These are phyloP conservation scores for Macrobrachium rosenbergii DNA, from an alignment of 1,140 invertebrate species.

Conservation along the genomic window DNA sequence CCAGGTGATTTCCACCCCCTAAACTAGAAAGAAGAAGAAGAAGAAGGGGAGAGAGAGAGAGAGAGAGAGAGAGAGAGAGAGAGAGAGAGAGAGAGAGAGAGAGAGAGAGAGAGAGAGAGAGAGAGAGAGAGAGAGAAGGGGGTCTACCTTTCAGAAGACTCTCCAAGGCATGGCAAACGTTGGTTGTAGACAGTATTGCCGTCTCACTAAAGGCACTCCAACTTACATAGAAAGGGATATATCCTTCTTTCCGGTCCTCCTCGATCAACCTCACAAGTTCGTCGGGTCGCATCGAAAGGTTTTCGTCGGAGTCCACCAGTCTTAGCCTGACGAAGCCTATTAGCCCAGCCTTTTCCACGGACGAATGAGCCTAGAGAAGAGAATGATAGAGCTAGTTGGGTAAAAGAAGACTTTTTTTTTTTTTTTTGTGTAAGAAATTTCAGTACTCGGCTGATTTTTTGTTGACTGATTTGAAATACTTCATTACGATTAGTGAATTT, in stretches of 20 bases:
- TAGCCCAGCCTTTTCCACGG: constrained; percentile 94
- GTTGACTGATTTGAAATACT: too few species aligned
- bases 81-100: constrained; percentile 2
- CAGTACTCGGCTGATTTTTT: too few species aligned
- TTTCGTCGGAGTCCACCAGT: constrained; percentile 79
- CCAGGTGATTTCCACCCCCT: too few species aligned
- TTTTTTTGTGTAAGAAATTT: too few species aligned
- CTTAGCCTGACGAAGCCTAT: constrained; percentile 92
- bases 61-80: too few species aligned
- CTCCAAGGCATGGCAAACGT: neutral
- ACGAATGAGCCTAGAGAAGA: constrained; percentile 86
- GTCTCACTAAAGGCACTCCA: neutral
- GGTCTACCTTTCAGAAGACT: too few species aligned
- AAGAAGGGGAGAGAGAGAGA: too few species aligned
- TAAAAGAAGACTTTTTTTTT: too few species aligned
- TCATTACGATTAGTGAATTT: too few species aligned
- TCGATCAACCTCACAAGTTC: constrained; percentile 84
- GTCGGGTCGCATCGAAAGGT: constrained; percentile 86
- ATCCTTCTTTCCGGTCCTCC: constrained; percentile 86
- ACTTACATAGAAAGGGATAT: constrained; percentile 96
- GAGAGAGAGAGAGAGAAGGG: neutral
- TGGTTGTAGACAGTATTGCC: too few species aligned
- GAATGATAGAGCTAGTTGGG: neutral
- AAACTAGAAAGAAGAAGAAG: neutral
- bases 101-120: neutral